Evolutionary conservation across 2,888 invertebrate genomes (phyloP).

Genomic region (Halictus quadricinctus): DNA sequence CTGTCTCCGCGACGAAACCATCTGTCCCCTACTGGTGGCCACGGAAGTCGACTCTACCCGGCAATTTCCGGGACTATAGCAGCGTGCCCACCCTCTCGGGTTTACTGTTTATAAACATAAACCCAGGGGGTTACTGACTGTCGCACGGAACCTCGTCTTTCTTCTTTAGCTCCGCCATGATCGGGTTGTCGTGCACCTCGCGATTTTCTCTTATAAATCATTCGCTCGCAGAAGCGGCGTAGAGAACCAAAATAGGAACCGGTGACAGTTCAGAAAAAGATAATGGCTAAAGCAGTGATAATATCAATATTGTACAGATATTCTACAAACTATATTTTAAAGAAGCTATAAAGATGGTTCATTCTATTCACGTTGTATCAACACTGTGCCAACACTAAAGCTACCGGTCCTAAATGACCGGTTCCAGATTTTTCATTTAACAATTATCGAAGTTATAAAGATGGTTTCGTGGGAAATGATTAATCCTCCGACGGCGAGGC

Average conservation of each 20-base stretch:
- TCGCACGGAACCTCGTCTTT: neutral
- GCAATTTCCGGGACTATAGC: conserved; percentile 11
- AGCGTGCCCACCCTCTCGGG: neutral
- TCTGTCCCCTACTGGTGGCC: neutral
- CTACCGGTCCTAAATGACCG: no score
- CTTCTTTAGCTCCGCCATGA: neutral
- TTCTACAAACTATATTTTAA: neutral
- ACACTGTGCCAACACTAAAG: no score
- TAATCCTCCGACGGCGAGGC: no score
- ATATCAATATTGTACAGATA: neutral
- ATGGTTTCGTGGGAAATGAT: no score
- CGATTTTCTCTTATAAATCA: neutral
- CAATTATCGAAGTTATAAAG: no score
- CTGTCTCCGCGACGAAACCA: neutral
- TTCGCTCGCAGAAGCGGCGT: neutral
- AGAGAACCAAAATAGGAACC: neutral
- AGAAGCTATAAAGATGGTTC: no score
- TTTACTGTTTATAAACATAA: conserved; percentile 15
- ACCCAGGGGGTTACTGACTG: neutral
- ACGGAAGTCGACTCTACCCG: neutral
- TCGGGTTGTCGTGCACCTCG: neutral
- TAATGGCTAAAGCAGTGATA: no score
- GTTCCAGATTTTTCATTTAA: no score
- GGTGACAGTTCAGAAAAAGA: no score
- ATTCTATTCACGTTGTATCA: no score